These are phyloP conservation scores for Cinclus cinclus DNA, from an alignment of 2,113 vertebrate species.

Conservation along the genomic window DNA sequence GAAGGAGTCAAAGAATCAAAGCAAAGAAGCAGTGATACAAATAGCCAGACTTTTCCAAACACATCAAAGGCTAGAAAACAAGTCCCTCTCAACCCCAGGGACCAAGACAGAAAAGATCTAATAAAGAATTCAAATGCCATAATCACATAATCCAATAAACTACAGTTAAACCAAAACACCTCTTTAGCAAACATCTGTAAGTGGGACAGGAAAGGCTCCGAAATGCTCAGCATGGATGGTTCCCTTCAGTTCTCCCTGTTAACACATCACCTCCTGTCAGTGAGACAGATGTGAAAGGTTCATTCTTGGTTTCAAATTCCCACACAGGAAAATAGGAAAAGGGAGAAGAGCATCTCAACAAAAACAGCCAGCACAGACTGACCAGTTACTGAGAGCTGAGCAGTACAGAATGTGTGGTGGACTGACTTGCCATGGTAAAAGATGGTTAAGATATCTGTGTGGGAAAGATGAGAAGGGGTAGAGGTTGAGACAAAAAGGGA, in stretches of 20 bases:
- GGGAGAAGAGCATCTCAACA: neutral
- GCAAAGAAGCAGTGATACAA: slow-evolving; percentile 14
- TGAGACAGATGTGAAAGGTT: neutral
- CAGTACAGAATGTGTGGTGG: neutral
- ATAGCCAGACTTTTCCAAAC: slow-evolving; percentile 35
- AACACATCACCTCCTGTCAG: neutral
- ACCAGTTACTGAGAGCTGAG: neutral
- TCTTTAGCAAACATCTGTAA: slow-evolving; percentile 12
- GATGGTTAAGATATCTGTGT: neutral
- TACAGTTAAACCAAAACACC: slow-evolving; percentile 53
- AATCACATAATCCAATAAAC: slow-evolving; percentile 57
- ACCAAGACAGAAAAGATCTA: slow-evolving; percentile 47
- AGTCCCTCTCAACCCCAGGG: slow-evolving; percentile 19
- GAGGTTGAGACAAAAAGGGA: neutral
- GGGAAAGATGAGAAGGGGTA: neutral
- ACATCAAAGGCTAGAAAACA: slow-evolving; percentile 45
- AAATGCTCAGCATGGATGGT: neutral
- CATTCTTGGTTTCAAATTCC: neutral
- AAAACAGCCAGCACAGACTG: neutral
- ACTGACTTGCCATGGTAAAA: neutral
- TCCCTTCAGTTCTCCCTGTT: neutral
- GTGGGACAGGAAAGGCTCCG: neutral
- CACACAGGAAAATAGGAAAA: neutral
- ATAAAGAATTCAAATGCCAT: slow-evolving; percentile 57
- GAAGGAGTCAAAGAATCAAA: slow-evolving; percentile 40